Conservation (phyloP, 2,888 invertebrate species). For the Teleogryllus oceanicus region DNA sequence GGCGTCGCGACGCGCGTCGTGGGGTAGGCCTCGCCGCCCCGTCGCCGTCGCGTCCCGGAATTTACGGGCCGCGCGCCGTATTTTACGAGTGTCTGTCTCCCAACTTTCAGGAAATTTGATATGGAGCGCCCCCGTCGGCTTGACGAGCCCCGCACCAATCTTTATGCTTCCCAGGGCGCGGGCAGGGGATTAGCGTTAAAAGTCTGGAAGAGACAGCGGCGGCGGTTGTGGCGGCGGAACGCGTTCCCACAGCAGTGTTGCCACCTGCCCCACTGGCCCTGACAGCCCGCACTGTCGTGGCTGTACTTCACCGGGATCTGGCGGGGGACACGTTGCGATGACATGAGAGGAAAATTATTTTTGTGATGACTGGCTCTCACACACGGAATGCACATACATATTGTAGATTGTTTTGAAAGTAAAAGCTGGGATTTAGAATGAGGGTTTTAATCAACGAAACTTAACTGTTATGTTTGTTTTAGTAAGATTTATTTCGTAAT, state of each 20-base stretch:
- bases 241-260: not conserved
- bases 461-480: no score
- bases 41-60: not conserved
- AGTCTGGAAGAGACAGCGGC: not conserved
- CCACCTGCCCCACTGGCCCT: not conserved
- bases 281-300: not conserved
- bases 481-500: no score
- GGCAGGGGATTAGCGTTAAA: not conserved
- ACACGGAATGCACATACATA: no score
- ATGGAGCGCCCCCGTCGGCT: not conserved
- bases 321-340: no score
- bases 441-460: no score
- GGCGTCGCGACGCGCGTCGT: not conserved
- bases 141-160: slow-evolving; percentile 6
- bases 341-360: no score
- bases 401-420: no score
- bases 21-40: not conserved
- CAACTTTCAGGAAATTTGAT: slow-evolving; percentile 2
- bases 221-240: not conserved
- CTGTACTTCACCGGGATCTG: not conserved
- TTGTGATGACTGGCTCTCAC: no score
- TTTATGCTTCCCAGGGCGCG: not conserved
- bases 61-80: not conserved
- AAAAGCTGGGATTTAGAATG: no score
- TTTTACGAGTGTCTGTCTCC: slow-evolving; percentile 18